Conservation (phyloP, 2,113 vertebrate genomes). For the Xiphorhynchus elegans region DNA sequence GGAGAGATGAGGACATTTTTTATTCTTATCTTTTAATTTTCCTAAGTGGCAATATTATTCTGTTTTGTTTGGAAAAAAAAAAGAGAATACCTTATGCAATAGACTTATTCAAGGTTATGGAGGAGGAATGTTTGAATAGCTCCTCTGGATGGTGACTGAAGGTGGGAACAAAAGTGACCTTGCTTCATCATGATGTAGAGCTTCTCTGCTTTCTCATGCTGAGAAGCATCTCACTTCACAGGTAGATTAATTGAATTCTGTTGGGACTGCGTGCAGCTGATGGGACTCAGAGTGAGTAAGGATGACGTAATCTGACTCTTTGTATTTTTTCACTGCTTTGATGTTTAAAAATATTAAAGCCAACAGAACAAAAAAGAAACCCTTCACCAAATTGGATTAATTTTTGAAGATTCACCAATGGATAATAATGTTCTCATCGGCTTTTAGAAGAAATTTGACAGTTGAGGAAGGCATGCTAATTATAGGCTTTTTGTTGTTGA, state of each 20-base stretch:
- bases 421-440: slow-evolving; percentile 50
- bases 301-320: background rate
- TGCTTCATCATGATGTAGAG: slow-evolving; percentile 22
- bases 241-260: slow-evolving; percentile 30
- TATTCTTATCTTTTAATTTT: background rate
- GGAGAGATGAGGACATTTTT: background rate
- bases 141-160: slow-evolving; percentile 32
- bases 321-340: slow-evolving; percentile 50
- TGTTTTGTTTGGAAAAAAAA: background rate
- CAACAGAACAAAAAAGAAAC: background rate
- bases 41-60: background rate
- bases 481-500: background rate
- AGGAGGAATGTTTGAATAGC: background rate
- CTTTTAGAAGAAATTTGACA: slow-evolving; percentile 44
- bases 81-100: background rate
- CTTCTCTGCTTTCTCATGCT: slow-evolving; percentile 1
- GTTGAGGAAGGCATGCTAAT: slow-evolving; percentile 8
- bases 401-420: slow-evolving; percentile 56
- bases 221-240: background rate
- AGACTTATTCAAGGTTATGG: background rate
- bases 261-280: background rate
- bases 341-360: slow-evolving; percentile 38
- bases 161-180: slow-evolving; percentile 62
- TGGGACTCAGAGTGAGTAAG: background rate
- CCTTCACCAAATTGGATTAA: slow-evolving; percentile 44